Evolutionary conservation across 2,113 vertebrate genomes (phyloP).

Genomic region (Glaucomys volans): DNA sequence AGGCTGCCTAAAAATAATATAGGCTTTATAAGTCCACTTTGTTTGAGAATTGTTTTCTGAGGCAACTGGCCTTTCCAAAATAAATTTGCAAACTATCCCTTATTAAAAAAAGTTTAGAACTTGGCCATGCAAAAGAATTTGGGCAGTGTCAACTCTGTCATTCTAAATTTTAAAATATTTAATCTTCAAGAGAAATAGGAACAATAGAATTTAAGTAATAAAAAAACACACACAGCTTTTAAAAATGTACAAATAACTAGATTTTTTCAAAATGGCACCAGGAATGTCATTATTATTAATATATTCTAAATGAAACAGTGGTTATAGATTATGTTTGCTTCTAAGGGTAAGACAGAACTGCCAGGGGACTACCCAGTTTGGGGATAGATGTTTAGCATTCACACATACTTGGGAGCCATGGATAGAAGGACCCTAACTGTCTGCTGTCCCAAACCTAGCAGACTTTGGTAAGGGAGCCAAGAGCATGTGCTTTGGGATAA

Average conservation of each 20-base stretch:
- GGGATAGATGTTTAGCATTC: not conserved
- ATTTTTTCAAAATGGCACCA: slow-evolving; percentile 56
- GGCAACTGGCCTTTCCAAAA: slow-evolving; percentile 76
- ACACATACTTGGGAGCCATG: not conserved
- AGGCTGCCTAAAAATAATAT: slow-evolving; percentile 70
- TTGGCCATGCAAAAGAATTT: slow-evolving; percentile 64
- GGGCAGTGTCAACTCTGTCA: slow-evolving; percentile 69
- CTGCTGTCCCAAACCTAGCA: not conserved
- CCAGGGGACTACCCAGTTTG: not conserved
- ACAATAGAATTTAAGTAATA: slow-evolving; percentile 59
- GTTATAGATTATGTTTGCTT: not conserved
- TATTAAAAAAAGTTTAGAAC: slow-evolving; percentile 56
- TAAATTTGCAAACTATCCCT: slow-evolving; percentile 71
- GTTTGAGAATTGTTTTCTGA: slow-evolving; percentile 72
- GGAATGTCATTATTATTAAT: slow-evolving; percentile 55
- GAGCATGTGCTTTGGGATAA: not conserved
- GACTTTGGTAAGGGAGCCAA: not conserved
- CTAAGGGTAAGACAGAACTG: not conserved
- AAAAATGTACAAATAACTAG: slow-evolving; percentile 68
- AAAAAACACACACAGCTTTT: slow-evolving; percentile 69
- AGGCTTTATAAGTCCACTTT: slow-evolving; percentile 59
- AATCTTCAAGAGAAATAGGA: slow-evolving; percentile 77
- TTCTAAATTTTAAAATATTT: slow-evolving; percentile 78
- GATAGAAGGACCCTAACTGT: not conserved
- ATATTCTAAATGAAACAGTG: slow-evolving; percentile 9